phyloP scores from a whole-genome alignment of 2,113 vertebrate species.

The Vulpes vulpes region DNA sequence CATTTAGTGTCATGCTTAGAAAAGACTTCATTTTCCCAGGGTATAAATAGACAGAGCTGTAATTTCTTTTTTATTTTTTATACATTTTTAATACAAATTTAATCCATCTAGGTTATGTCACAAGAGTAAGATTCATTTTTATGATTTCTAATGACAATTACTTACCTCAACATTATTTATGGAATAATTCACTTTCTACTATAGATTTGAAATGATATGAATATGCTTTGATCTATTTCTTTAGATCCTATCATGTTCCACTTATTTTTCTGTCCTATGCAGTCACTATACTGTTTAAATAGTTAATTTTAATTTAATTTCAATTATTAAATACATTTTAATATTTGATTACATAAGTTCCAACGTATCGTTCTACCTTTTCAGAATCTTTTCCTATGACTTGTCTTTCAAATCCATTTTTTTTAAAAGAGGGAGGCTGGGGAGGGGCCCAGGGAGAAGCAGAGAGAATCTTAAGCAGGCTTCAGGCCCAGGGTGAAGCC shows the following conservation, averaged over 20 bases:
- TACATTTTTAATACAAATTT: neutral
- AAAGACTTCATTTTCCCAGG: neutral
- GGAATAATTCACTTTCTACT: neutral
- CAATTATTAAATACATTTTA: neutral
- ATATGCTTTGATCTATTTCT: neutral
- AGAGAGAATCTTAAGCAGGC: neutral
- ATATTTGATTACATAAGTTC: neutral
- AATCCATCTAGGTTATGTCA: neutral
- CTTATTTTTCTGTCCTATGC: neutral
- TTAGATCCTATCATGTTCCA: neutral
- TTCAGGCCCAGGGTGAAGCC: too few relatives aligned
- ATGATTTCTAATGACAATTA: neutral
- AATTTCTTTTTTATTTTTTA: neutral
- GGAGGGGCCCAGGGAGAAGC: neutral
- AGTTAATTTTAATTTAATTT: neutral
- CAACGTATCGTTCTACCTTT: neutral
- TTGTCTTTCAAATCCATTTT: neutral
- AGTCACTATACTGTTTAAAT: neutral
- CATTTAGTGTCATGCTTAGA: neutral
- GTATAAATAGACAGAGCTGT: neutral
- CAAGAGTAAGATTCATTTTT: neutral
- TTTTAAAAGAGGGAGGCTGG: neutral
- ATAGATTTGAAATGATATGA: constrained; percentile 25
- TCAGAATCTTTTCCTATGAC: neutral
- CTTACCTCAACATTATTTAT: neutral